Percentiles rank a stretch among this genome's conserved stretches.
phyloP scores from a whole-genome alignment of 2,888 invertebrate species.

The Cacoxenus indagator region DNA sequence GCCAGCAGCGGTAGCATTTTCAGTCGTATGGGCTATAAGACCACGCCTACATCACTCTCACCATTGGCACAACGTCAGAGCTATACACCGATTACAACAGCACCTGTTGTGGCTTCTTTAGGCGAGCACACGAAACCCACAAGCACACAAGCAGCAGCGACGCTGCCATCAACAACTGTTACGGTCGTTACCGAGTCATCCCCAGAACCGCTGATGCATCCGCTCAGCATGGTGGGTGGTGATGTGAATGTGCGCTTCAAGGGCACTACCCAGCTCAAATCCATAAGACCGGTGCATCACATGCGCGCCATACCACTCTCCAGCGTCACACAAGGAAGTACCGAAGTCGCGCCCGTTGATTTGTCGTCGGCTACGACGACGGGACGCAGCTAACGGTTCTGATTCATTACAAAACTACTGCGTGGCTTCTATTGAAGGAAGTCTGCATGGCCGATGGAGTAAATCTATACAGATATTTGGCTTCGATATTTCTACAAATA shows the following conservation, averaged over 20 bases:
- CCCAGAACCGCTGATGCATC: slow-evolving; percentile 73
- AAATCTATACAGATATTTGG: not conserved
- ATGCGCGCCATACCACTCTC: slow-evolving; percentile 58
- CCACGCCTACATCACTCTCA: slow-evolving; percentile 59
- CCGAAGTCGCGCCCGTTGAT: slow-evolving; percentile 21
- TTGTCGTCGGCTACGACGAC: slow-evolving; percentile 39
- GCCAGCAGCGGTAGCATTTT: slow-evolving; percentile 55
- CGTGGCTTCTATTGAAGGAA: slow-evolving; percentile 55
- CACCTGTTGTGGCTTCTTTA: slow-evolving; percentile 29
- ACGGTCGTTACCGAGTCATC: slow-evolving; percentile 29
- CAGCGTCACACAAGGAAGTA: slow-evolving; percentile 32
- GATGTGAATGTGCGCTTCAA: slow-evolving; percentile 86
- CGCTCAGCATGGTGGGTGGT: slow-evolving; percentile 78
- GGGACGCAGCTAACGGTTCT: slow-evolving; percentile 69
- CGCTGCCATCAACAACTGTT: slow-evolving; percentile 20
- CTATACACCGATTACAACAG: slow-evolving; percentile 43
- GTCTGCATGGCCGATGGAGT: not conserved
- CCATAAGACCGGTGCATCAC: slow-evolving; percentile 74
- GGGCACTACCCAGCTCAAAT: slow-evolving; percentile 84
- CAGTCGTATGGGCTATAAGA: slow-evolving; percentile 67
- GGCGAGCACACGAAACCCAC: slow-evolving; percentile 35
- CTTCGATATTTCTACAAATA: not conserved
- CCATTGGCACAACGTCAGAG: slow-evolving; percentile 55
- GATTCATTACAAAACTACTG: slow-evolving; percentile 67
- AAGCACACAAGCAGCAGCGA: slow-evolving; percentile 25